Base-by-base conservation (phyloP, 2,888 invertebrate species). In the Sericinus montela region DNA sequence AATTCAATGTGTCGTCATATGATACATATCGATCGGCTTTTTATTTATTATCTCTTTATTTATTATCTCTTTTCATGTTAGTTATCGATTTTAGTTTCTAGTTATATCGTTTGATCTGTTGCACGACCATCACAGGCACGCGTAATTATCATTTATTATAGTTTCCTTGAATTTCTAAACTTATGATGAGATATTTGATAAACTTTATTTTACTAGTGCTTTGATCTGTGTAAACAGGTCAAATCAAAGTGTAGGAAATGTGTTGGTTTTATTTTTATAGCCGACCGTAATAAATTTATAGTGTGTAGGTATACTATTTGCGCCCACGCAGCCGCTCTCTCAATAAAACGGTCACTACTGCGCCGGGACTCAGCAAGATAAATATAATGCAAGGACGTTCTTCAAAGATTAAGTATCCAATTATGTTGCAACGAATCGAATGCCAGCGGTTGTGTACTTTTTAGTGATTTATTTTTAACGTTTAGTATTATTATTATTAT, bases 221-320 rank as follows among this genome's bases (percentile, higher is more conserved):
- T 87, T 87, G 87, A 87, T 87, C 85, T 84, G 72, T 72, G 76
- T 80, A 82, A 83, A 85, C 83, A 77, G 79, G 74, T 79, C 75
- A 74, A 84, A 80, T 83, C 81, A 86, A 85, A 86, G 83, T 77
- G 80, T 84, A 80, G 80, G 83, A 85, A 83, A 83, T 75, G 81
- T 84, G 80, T 84, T 81, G 76, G 78, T 78, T 78, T 77, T 80
- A 77, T 81, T 88, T 87, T 88, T 88, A 87, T 84, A 76, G 67
- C 73, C 68, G 67, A 71, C 68, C 74, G 71, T 72, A 69, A 78
- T 77, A 82, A 82, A 87, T 88, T 86, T 86, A 86, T 80, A 73
- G 79, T 69, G 69, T 71, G 72, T 79, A 75, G 69, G 69, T 75
- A 75, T 62, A 62, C 55, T 62, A 63, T 62, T 54, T 72, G 79